Percentiles rank a stretch among this genome's conserved stretches.
Conservation (phyloP, 2,113 vertebrate species). For the Clarias magur region DNA sequence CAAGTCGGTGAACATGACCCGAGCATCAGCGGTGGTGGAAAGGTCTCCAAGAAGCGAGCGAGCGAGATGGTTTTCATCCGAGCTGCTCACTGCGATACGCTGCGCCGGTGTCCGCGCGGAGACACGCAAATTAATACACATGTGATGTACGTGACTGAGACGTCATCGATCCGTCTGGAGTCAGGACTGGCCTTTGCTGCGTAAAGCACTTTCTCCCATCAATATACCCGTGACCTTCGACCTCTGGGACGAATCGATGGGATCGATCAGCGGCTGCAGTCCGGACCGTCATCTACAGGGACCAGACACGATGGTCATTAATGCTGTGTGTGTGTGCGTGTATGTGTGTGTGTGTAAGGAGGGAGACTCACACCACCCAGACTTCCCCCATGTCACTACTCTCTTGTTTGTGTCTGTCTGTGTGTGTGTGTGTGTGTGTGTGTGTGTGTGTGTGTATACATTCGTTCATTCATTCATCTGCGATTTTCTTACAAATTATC, state of each 20-base stretch:
- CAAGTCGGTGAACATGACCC: constrained; percentile 51
- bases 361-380: background rate
- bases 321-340: constrained; percentile 49
- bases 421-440: no score
- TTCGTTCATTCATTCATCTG: background rate
- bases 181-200: constrained; percentile 78
- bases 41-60: background rate
- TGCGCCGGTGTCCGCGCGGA: background rate
- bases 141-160: constrained; percentile 81
- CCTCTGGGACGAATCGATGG: constrained; percentile 85
- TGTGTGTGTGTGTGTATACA: no score
- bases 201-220: constrained; percentile 88
- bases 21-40: background rate
- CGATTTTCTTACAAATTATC: background rate
- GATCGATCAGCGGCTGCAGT: constrained; percentile 80
- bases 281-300: constrained; percentile 77
- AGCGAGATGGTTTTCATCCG: background rate
- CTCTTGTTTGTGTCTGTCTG: background rate
- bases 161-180: constrained; percentile 91
- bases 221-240: constrained; percentile 84
- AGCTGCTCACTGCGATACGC: background rate
- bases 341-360: background rate
- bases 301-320: constrained; percentile 75
- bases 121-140: constrained; percentile 82
- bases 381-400: background rate